Conservation (phyloP, 1,140 invertebrate genomes). For the Sycophila sp. region DNA sequence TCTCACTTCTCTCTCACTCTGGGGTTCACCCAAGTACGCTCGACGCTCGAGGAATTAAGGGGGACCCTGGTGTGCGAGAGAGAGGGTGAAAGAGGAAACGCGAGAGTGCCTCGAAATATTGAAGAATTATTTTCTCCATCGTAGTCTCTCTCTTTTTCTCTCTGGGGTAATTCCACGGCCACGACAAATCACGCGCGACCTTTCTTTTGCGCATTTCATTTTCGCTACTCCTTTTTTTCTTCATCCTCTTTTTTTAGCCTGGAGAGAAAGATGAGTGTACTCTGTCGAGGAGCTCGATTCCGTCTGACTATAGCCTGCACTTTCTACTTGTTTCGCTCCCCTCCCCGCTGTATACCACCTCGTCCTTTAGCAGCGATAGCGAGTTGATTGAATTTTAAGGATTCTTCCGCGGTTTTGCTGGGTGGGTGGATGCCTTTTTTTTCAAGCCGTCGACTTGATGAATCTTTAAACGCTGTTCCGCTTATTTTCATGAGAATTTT, state of each 20-base stretch:
- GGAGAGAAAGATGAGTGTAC: not conserved
- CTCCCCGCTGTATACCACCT: too few relatives aligned
- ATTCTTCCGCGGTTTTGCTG: too few relatives aligned
- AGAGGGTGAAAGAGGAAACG: not conserved
- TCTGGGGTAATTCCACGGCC: too few relatives aligned
- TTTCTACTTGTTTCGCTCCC: not conserved
- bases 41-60: conserved; percentile 6
- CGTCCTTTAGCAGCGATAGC: too few relatives aligned
- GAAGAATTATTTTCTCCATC: not conserved
- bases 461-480: too few relatives aligned
- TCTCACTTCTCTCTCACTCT: conserved; percentile 40
- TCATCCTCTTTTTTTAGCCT: not conserved
- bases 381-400: too few relatives aligned
- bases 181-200: not conserved
- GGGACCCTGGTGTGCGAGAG: not conserved
- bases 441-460: too few relatives aligned
- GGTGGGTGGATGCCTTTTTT: too few relatives aligned
- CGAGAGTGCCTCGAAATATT: not conserved
- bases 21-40: not conserved
- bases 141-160: too few relatives aligned
- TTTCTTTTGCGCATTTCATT: not conserved
- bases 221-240: not conserved
- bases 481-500: too few relatives aligned
- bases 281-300: not conserved
- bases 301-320: not conserved